Conservation (phyloP, 2,797 vertebrate species). For the Syncerus caffer region DNA sequence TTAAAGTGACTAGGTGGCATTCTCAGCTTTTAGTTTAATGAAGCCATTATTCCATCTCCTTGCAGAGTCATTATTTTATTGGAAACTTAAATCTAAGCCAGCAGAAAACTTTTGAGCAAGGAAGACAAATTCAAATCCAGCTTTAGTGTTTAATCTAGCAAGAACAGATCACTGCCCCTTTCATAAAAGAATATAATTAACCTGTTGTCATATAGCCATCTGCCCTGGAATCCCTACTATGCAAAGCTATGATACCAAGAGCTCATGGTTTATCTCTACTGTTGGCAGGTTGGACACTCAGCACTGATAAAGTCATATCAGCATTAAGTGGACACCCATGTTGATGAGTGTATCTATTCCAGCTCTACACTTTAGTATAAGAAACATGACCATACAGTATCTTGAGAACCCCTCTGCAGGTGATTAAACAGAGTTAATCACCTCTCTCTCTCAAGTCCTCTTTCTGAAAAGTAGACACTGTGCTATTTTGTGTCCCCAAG, state of each 20-base stretch:
- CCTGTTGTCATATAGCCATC: background rate
- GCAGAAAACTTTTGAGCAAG: background rate
- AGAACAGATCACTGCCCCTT: background rate
- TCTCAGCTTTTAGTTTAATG: background rate
- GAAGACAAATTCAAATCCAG: background rate
- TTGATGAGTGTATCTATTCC: background rate
- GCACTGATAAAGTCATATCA: background rate
- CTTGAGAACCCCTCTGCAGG: background rate
- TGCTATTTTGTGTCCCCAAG: background rate
- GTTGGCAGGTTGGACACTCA: background rate
- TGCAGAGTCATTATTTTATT: background rate
- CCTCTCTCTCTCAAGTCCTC: background rate
- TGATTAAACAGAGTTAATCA: background rate
- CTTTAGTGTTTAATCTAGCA: background rate
- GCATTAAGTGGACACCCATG: background rate
- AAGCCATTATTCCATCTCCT: background rate
- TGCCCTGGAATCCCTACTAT: background rate
- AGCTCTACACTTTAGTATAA: background rate
- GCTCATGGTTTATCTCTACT: background rate
- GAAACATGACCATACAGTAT: background rate
- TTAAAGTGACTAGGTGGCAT: background rate
- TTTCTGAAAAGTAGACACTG: background rate
- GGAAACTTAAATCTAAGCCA: background rate
- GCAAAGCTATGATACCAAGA: background rate
- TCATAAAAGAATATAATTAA: background rate